Base-by-base conservation (phyloP, 2,113 vertebrate species). In the Pelusios castaneus region DNA sequence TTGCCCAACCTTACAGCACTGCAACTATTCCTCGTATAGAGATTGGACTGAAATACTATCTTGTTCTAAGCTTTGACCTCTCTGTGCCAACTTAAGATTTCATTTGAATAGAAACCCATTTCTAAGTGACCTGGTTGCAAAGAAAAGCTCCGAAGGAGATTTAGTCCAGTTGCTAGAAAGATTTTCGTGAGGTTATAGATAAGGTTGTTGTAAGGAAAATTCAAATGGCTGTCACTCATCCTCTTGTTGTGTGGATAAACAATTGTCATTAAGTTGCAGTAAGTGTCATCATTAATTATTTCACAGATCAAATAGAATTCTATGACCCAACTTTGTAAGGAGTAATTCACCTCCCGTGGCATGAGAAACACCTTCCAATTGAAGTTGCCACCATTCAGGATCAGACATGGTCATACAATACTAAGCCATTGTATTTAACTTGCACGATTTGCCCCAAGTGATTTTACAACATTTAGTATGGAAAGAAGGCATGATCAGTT, bases 111-210 rank as follows among this genome's bases (percentile, higher is more conserved):
- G 24, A 93, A 92, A 90, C 83, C 84, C 63, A 88, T 45, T 21
- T 29, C 80, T 83, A 91, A 58, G 52, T 82, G 29, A 29, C 14
- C 81, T 31, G 70, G 3, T 34, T 31, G 87, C 85, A 51, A 45
- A 92, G 80, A 25, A n/a, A 91, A 92, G 47, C 60, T 94, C 52
- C 24, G 83, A 76, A 90, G 41, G 88, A 94, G 91, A 49, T 85
- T 81, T 31, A 8, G 29, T 81, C 60, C 12, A 70, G 54, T 78
- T 87, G 54, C 56, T 29, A 41, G 47, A 10, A n/a, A 89, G 52
- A 89, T n/a, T 67, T 67, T 34, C n/a, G 2, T 67, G 63, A 67
- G 34, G 34, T 34, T 67, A 34, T 67, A 38, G 34, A 67, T 17
- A 67, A n/a, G 10, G 34, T 67, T 67, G 63, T n/a, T 70, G 34